A percentile compares a stretch with the other conserved stretches of the same genome.
These are phyloP conservation scores for Poecile montanus DNA, from an alignment of 2,797 vertebrate genomes.

Conservation along the genomic window DNA sequence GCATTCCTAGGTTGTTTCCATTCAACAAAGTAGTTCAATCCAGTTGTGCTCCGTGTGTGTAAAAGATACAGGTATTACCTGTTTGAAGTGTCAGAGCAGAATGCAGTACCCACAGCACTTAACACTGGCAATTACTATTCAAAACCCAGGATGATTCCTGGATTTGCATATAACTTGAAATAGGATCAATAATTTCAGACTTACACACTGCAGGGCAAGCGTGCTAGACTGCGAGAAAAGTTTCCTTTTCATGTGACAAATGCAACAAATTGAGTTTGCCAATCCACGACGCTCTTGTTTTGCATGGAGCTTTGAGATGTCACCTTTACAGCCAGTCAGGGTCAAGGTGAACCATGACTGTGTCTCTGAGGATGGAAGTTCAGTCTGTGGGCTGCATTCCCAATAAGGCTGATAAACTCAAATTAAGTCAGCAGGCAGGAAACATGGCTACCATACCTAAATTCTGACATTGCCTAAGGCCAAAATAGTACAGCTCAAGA, in stretches of 20 bases:
- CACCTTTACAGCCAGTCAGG: not conserved
- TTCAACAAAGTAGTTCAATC: not conserved
- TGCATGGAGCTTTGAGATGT: not conserved
- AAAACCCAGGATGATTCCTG: not conserved
- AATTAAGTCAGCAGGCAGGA: not conserved
- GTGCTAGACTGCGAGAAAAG: not conserved
- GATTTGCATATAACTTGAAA: not conserved
- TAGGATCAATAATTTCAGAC: not conserved
- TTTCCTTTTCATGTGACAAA: not conserved
- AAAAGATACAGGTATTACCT: not conserved
- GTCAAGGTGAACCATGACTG: not conserved
- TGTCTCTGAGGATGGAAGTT: not conserved
- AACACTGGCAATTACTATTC: not conserved
- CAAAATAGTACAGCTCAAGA: not conserved
- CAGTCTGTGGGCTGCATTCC: not conserved
- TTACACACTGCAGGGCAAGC: not conserved
- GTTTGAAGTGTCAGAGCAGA: not conserved
- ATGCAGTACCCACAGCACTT: not conserved
- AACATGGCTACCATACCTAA: not conserved
- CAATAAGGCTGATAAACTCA: not conserved
- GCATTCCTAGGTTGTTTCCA: not conserved
- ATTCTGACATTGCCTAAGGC: not conserved
- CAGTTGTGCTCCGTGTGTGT: not conserved
- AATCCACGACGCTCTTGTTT: not conserved
- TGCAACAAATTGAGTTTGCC: not conserved